These are phyloP conservation scores for Aradophagus sp. DNA, from an alignment of 1,140 invertebrate genomes.

Conservation along the genomic window DNA sequence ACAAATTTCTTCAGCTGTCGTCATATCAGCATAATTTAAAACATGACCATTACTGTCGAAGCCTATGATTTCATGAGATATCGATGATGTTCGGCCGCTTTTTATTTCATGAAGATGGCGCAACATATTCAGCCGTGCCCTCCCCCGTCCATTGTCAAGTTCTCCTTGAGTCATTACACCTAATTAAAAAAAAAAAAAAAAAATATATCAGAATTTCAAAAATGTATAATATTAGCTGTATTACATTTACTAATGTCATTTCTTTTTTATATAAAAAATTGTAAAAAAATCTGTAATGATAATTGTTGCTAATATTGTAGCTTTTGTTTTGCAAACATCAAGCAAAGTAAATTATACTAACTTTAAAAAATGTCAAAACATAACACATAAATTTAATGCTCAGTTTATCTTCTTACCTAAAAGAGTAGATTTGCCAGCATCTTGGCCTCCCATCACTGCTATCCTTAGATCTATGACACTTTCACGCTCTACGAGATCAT, in stretches of 20 bases:
- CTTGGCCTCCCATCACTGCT: constrained; percentile 93
- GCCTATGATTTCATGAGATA: constrained; percentile 96
- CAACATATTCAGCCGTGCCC: constrained; percentile 96
- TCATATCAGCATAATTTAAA: constrained; percentile 90
- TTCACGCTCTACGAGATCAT: constrained; percentile 90
- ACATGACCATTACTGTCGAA: constrained; percentile 85
- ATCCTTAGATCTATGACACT: constrained; percentile 89
- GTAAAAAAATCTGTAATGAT: too few species aligned
- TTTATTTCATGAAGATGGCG: constrained; percentile 97
- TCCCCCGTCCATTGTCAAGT: constrained; percentile 95
- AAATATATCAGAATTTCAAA: too few species aligned
- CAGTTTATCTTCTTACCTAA: constrained; percentile 73
- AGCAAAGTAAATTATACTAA: too few species aligned
- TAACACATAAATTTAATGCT: neutral
- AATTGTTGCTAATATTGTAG: too few species aligned
- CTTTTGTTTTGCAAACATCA: too few species aligned
- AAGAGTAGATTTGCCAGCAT: constrained; percentile 95
- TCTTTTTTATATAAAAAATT: too few species aligned
- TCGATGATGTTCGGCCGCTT: constrained; percentile 95
- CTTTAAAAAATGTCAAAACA: neutral
- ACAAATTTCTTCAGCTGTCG: constrained; percentile 95
- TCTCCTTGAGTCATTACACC: constrained; percentile 97
- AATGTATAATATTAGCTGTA: too few species aligned
- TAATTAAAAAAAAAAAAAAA: constrained; percentile 19
- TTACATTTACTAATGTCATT: too few species aligned